Evolutionary conservation across 2,888 invertebrate species (phyloP).

Genomic region (Drosophila tripunctata): DNA sequence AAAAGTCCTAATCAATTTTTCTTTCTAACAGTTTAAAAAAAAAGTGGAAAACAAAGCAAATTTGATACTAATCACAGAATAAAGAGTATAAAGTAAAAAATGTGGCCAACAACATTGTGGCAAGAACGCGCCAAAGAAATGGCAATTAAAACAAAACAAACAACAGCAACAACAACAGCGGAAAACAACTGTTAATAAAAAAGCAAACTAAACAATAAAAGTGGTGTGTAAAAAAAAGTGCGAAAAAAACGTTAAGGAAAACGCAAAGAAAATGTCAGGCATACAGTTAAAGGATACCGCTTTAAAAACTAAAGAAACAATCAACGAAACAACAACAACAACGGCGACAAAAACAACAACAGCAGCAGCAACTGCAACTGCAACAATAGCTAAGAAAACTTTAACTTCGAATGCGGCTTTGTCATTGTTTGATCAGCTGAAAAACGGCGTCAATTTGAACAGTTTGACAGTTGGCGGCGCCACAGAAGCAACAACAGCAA

Average conservation of each 20-base stretch:
- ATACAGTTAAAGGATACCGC: constrained; percentile 39
- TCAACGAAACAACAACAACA: constrained; percentile 24
- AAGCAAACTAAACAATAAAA: constrained; percentile 22
- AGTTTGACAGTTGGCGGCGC: constrained; percentile 59
- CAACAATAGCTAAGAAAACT: constrained; percentile 46
- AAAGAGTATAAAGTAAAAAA: constrained; percentile 14
- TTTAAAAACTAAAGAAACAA: constrained; percentile 43
- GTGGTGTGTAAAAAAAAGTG: constrained; percentile 42
- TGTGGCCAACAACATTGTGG: constrained; percentile 17
- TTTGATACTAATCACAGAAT: too few species aligned
- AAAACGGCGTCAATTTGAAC: constrained; percentile 81
- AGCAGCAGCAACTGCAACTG: constrained; percentile 24
- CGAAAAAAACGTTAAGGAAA: constrained; percentile 26
- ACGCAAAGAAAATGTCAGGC: constrained; percentile 60
- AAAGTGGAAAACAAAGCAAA: not conserved
- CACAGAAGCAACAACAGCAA: constrained; percentile 25
- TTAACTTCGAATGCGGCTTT: constrained; percentile 63
- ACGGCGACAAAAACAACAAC: constrained; percentile 6
- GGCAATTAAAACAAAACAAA: constrained; percentile 33
- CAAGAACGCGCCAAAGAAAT: constrained; percentile 36
- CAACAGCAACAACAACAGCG: constrained; percentile 29
- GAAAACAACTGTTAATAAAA: constrained; percentile 29
- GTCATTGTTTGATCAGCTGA: constrained; percentile 82
- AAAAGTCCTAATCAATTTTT: too few species aligned
- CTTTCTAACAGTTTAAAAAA: not conserved